These are phyloP conservation scores for Eumerus sabulonum DNA, from an alignment of 2,888 invertebrate species.

Conservation along the genomic window DNA sequence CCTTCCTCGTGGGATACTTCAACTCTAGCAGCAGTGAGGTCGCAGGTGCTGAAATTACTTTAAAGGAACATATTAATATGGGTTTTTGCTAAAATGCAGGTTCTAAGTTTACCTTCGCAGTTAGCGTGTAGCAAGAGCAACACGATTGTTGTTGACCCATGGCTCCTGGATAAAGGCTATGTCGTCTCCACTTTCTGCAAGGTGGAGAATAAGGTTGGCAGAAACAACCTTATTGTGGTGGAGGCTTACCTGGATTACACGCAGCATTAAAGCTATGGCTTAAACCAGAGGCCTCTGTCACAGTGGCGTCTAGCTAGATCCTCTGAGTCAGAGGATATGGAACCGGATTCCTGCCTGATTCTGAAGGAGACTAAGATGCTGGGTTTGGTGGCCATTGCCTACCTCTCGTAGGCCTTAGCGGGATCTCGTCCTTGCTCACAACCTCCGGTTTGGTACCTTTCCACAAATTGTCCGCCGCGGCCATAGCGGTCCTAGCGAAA, in stretches of 20 bases:
- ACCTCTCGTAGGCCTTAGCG: too few species aligned
- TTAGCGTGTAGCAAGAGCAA: too few species aligned
- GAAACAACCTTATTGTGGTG: background rate
- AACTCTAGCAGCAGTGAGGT: background rate
- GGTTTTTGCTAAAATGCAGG: background rate
- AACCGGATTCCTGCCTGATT: background rate
- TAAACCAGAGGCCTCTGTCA: background rate
- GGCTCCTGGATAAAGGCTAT: background rate
- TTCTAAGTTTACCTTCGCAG: background rate
- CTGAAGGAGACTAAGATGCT: background rate
- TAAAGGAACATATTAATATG: slow-evolving; percentile 1
- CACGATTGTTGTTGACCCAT: too few species aligned
- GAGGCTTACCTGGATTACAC: background rate
- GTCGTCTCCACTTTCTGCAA: background rate
- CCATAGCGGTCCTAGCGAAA: too few species aligned
- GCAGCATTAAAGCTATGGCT: background rate
- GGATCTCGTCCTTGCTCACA: too few species aligned
- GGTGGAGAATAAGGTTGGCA: slow-evolving; percentile 4
- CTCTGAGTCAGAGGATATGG: background rate
- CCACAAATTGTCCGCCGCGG: too few species aligned
- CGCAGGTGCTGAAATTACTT: background rate
- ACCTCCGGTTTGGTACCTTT: too few species aligned
- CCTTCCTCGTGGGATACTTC: background rate
- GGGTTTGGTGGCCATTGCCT: background rate
- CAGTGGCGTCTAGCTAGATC: background rate